These are phyloP conservation scores for Embidobia sp. DNA, from an alignment of 2,888 invertebrate species.

Conservation along the genomic window DNA sequence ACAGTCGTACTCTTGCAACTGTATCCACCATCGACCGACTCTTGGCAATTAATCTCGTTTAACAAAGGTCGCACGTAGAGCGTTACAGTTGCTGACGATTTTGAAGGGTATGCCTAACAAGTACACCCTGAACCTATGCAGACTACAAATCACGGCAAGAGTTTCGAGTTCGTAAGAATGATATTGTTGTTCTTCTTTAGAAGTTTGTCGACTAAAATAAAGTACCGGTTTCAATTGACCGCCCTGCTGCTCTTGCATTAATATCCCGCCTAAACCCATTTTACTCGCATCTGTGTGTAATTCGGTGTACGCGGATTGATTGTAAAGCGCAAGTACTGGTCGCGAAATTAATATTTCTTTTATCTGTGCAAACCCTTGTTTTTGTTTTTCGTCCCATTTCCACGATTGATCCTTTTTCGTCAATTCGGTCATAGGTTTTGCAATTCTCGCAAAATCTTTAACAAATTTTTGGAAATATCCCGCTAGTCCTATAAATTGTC, in stretches of 20 bases:
- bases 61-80: no score
- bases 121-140: no score
- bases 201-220: background rate
- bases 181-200: background rate
- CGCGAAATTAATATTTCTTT: background rate
- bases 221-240: background rate
- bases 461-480: slow-evolving; percentile 50
- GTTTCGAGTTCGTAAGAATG: slow-evolving; percentile 2
- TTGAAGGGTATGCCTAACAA: no score
- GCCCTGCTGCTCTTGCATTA: background rate
- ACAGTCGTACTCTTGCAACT: no score
- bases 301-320: background rate
- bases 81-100: no score
- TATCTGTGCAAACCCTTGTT: background rate
- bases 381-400: background rate
- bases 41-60: no score
- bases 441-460: background rate
- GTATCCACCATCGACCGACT: no score
- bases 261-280: background rate
- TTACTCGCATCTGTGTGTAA: background rate
- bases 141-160: no score
- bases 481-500: slow-evolving; percentile 23
- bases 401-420: background rate
- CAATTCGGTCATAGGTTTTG: background rate
- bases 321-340: background rate